Base-by-base conservation (phyloP, 2,888 invertebrate genomes). In the Pantelozetes paolii region DNA sequence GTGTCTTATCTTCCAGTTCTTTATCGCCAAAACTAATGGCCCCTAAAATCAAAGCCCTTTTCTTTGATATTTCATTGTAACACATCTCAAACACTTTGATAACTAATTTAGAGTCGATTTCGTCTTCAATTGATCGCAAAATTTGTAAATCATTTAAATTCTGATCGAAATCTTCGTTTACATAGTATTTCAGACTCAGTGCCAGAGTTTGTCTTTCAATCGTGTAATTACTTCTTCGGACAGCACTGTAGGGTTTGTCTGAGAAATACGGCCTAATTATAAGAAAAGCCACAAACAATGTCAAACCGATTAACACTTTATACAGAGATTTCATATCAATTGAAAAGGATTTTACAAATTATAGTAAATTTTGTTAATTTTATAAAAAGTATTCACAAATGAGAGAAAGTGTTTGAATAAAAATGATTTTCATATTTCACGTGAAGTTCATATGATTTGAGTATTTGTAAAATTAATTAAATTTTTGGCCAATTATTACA, bases 1-100 rank as follows among this genome's bases (percentile, higher is more conserved):
- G 13, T 13, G 59, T n/a, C 59, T 30, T 59, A 13, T 59, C 28
- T 15, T 15, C n/a, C 11, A 59, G n/a, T n/a, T 59, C 30, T 18
- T 59, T 11, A 32, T 59, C 59, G 30, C 59, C 59, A 8, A 59
- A 59, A 32, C 28, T 28, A 9, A 59, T n/a, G 59, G 59, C 59
- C 9, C 59, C 59, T 1, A 18, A 59, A 59, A 59, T 30, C n/a
- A 59, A 11, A 30, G 18, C 15, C 32, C 28, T 28, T 59, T 59
- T 59, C 5, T 32, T n/a, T 28, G 2, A 2, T 28, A 59, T 30
- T 59, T 59, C 59, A 28, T 18, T n/a, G 2, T 30, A 32, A 32
- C 59, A 59, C n/a, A 18, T 32, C 18, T 32, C 18, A 32, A 30
- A 59, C 18, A 18, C 5, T 32, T 59, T 30, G 15, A 3, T 15